Evolutionary conservation across 2,797 vertebrate species (phyloP), one percentile per base, ranked within the genome.

Genomic region (Sebastes matsubarae): DNA sequence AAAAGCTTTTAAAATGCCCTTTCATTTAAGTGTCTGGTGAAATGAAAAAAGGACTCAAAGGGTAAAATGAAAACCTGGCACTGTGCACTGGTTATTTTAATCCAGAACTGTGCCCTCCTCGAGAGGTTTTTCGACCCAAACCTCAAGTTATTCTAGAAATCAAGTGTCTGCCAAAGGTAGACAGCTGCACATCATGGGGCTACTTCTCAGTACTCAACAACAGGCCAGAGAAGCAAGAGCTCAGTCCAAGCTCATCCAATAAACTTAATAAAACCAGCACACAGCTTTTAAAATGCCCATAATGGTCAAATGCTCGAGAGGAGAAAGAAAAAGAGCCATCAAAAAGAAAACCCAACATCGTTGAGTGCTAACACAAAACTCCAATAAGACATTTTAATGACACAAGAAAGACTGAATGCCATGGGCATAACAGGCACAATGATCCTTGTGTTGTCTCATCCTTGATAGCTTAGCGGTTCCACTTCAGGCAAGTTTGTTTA

Each of bases 401-500:
- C 77, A 81, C 75, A 87, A 80, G 46, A 30, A 84, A 70, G 66
- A 87, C 79, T 55, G 72, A 81, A 79, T 18, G 84, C 85, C 81
- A 79, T 38, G 2, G 82, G 88, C 87, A 58, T 32, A 79, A 80
- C 77, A 65, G 72, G 81, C 89, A 86, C 85, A 89, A 87, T 83
- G 84, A 81, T 83, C 77, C 76, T 54, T 75, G 80, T 76, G 67
- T 86, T 81, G 83, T 83, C 82, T 90, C 79, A 82, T 86, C 85
- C 83, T 85, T 87, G 84, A 80, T 87, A 70, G 72, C 75, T 86
- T 66, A 82, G 83, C 30, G 16, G 27, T 86, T 81, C 54, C 57
- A 78, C 89, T 85, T 55, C 32, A 64, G 87, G 91, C 85, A 61
- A 83, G 79, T 91, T 89, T 81, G 79, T 87, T 92, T 92, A 93